Evolutionary conservation across 2,888 invertebrate genomes (phyloP), one percentile per base, ranked within the genome.

Genomic region (Melinaea menophilus): DNA sequence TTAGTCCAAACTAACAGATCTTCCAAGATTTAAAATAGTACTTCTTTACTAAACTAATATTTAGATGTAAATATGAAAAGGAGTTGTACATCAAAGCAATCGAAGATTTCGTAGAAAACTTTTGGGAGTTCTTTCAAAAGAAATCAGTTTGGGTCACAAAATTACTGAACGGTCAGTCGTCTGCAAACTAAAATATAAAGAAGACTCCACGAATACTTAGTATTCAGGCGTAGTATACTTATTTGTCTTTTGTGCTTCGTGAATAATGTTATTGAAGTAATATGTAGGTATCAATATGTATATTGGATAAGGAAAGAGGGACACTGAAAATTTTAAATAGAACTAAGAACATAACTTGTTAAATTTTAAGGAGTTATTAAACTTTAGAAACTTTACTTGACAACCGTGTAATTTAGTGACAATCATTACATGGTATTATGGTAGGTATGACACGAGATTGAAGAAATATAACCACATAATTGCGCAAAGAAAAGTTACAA

Each of bases 121-220:
- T 77, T 78, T 73, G 78, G 78, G 79, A 82, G 76, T 70, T 68
- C 67, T 75, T 74, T 76, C 76, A 77, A 80, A 81, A 77, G 78
- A 75, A 80, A 78, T 78, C 75, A 75, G 71, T 77, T 77, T 75
- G 66, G 66, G 68, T 61, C 63, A 61, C 69, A 66, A 64, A 67
- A 68, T 71, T 70, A 72, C 66, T 65, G 69, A 70, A 71, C 69
- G 74, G 76, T 71, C 74, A 74, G 67, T 64, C 58, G 62, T 58
- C 47, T 34, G 34, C 45, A 34, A 48, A 61, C 55, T 59, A 58
- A 61, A 61, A 59, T 59, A 61, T 59, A 64, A 58, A 31, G 54
- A 56, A 11, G 58, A 48, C 34, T 45, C 5, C 41, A 35, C 34
- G 13, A 46, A 56, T 61, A 60, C 60, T 58, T 60, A 62, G 48